A percentile compares a stretch with the other conserved stretches of the same genome.
Evolutionary conservation across 2,113 vertebrate species (phyloP).

Genomic region (Platysteira castanea): DNA sequence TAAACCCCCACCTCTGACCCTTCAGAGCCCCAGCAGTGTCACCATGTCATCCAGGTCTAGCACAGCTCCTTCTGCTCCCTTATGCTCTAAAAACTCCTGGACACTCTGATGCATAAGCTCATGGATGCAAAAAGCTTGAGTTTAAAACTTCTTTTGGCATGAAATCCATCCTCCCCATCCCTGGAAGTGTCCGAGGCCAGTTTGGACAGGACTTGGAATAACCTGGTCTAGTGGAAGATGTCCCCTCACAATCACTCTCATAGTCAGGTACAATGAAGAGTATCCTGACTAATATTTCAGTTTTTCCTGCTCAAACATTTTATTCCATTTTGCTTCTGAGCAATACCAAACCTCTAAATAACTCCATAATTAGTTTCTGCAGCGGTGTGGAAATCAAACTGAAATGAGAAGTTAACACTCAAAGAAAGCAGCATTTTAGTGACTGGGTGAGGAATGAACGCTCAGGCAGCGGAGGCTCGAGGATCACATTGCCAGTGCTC

Average conservation of each 20-base stretch:
- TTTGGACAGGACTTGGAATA: not conserved
- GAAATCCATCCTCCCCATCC: not conserved
- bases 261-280: not conserved
- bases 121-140: not conserved
- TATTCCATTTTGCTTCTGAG: not conserved
- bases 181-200: not conserved
- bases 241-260: accelerated
- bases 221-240: not conserved
- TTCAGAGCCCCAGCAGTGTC: not conserved
- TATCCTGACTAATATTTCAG: not conserved
- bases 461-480: not conserved
- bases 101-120: not conserved
- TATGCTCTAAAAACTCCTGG: not conserved
- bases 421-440: not conserved
- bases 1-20: not conserved
- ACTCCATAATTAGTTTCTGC: not conserved
- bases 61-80: not conserved
- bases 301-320: not conserved
- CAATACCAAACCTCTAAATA: not conserved
- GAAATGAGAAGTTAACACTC: not conserved
- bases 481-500: not conserved
- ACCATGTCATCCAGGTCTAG: not conserved
- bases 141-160: not conserved
- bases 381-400: not conserved
- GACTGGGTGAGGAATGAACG: not conserved